Conservation (phyloP, 2,113 vertebrate species). For the Saguinus imperator region DNA sequence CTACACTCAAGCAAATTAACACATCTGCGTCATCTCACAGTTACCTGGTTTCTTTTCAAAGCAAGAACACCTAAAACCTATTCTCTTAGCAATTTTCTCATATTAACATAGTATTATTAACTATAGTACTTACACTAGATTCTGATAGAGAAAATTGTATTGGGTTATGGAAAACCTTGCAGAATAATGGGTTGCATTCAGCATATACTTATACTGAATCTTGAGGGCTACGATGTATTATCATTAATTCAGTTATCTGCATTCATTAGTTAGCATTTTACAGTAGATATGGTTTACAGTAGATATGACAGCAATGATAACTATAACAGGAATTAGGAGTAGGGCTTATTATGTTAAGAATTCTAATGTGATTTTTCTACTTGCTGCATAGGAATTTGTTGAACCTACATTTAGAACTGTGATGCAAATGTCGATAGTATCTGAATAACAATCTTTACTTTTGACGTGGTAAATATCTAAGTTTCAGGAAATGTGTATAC, state of each 20-base stretch:
- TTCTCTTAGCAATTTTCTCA: background rate
- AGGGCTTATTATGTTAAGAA: background rate
- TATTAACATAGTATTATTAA: background rate
- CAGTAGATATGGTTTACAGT: background rate
- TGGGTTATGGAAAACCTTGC: background rate
- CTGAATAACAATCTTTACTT: background rate
- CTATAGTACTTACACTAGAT: too few relatives aligned
- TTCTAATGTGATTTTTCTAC: background rate
- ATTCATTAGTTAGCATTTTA: background rate
- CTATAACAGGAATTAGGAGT: background rate
- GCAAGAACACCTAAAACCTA: background rate
- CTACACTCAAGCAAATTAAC: background rate
- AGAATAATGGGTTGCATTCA: background rate
- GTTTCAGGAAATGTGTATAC: background rate
- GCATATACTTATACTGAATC: background rate
- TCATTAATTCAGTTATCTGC: background rate
- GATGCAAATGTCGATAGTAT: background rate
- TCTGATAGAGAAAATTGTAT: background rate
- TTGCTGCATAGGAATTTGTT: background rate
- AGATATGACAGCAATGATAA: background rate
- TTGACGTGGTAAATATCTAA: background rate
- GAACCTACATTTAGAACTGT: background rate
- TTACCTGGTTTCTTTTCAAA: background rate
- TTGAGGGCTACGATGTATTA: background rate
- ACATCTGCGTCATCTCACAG: background rate